Conservation (phyloP, 2,797 vertebrate species). For the Xenopus petersii region DNA sequence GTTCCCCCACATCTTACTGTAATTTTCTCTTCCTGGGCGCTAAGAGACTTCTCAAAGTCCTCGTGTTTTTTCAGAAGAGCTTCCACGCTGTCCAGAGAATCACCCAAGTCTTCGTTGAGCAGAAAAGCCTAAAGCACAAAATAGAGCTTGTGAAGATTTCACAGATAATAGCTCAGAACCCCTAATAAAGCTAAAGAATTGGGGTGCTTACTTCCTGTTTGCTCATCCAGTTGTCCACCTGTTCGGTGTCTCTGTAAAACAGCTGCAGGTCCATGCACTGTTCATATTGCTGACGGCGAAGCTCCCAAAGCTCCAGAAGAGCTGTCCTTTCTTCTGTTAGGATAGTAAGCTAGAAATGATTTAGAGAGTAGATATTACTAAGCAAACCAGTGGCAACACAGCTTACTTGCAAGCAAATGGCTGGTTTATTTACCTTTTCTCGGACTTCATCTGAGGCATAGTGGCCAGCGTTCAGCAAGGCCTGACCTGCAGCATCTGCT, state of each 20-base stretch:
- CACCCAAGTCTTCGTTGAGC: constrained; percentile 93
- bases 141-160: background rate
- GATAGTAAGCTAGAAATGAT: constrained; percentile 71
- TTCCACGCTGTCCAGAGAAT: constrained; percentile 95
- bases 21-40: constrained; percentile 98
- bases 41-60: constrained; percentile 98
- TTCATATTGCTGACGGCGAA: constrained; percentile 94
- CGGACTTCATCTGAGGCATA: constrained; percentile 95
- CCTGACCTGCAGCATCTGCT: constrained; percentile 87
- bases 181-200: background rate
- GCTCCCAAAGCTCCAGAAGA: constrained; percentile 90
- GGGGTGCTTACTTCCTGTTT: constrained; percentile 84
- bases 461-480: constrained; percentile 82
- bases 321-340: constrained; percentile 85
- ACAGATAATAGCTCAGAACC: background rate
- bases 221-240: constrained; percentile 99
- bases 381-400: background rate
- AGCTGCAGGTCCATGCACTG: constrained; percentile 99
- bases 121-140: constrained; percentile 83
- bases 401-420: background rate
- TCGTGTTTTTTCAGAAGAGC: constrained; percentile 96
- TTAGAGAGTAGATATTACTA: background rate
- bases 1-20: constrained; percentile 72
- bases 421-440: constrained; percentile 78
- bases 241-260: constrained; percentile 96